Conservation (phyloP, 2,797 vertebrate genomes). For the Yasuhikotakia modesta region DNA sequence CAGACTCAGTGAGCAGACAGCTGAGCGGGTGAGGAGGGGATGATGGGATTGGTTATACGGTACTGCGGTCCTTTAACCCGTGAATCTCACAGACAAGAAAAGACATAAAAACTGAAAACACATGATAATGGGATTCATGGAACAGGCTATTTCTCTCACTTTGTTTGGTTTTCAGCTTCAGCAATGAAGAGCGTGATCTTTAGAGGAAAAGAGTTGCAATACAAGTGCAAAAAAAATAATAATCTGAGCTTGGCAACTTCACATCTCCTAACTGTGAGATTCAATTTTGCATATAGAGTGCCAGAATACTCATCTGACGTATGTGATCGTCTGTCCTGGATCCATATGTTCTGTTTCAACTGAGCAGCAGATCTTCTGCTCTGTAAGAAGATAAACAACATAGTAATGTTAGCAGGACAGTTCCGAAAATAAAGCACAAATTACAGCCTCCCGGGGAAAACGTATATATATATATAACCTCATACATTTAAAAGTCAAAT, state of each 20-base stretch:
- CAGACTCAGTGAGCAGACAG: conserved; percentile 69
- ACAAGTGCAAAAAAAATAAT: conserved; percentile 32
- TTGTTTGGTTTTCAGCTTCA: not conserved
- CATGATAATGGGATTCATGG: not conserved
- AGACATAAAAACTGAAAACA: conserved; percentile 13
- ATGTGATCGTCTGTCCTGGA: conserved; percentile 14
- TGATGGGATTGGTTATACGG: conserved; percentile 7
- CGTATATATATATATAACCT: conserved; percentile 84
- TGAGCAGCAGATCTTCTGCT: not conserved
- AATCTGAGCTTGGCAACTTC: conserved; percentile 8
- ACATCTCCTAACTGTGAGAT: conserved; percentile 13
- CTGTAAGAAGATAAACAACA: conserved; percentile 33
- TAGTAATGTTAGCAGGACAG: conserved; percentile 56
- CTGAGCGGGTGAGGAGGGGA: conserved; percentile 60
- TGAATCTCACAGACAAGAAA: conserved; percentile 9
- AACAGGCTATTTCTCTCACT: not conserved
- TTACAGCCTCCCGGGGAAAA: conserved; percentile 82
- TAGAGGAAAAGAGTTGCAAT: conserved; percentile 20
- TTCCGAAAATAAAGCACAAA: conserved; percentile 83
- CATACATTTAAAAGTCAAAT: conserved; percentile 82
- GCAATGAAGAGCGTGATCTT: conserved; percentile 4
- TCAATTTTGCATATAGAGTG: not conserved
- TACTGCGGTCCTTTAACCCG: not conserved
- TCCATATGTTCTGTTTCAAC: conserved; percentile 14
- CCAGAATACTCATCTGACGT: conserved; percentile 29